These are phyloP conservation scores for Myoxocephalus aenaeus DNA, from an alignment of 2,797 vertebrate genomes.

Conservation along the genomic window DNA sequence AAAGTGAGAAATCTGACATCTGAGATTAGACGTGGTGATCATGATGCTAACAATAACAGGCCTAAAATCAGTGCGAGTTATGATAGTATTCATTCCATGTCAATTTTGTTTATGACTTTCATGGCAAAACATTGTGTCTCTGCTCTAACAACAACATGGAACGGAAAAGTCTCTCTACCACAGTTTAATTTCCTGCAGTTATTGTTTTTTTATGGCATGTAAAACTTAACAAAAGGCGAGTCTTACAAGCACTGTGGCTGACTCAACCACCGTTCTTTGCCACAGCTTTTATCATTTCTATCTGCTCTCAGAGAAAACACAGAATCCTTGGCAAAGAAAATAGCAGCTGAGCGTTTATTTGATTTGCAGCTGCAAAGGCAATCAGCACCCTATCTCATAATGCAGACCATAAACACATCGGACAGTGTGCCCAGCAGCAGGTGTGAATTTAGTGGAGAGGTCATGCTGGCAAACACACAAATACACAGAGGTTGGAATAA, in stretches of 20 bases:
- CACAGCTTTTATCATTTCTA: slow-evolving; percentile 42
- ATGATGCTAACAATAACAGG: slow-evolving; percentile 22
- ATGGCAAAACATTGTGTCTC: slow-evolving; percentile 34
- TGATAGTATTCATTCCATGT: slow-evolving; percentile 20
- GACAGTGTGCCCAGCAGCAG: slow-evolving; percentile 28
- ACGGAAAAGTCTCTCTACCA: slow-evolving; percentile 16
- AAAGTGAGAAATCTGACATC: slow-evolving; percentile 25
- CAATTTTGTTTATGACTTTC: slow-evolving; percentile 33
- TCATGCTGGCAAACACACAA: slow-evolving; percentile 4
- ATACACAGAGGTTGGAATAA: background rate
- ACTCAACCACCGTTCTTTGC: slow-evolving; percentile 29
- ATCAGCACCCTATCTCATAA: slow-evolving; percentile 29
- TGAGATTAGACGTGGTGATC: slow-evolving; percentile 24
- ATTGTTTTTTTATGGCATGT: slow-evolving; percentile 32
- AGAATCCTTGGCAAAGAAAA: slow-evolving; percentile 31
- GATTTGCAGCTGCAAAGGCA: slow-evolving; percentile 53
- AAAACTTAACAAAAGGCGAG: slow-evolving; percentile 37
- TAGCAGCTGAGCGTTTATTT: slow-evolving; percentile 39
- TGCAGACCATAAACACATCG: slow-evolving; percentile 8
- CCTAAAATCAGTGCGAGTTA: slow-evolving; percentile 25
- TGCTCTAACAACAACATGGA: slow-evolving; percentile 25
- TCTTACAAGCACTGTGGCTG: slow-evolving; percentile 47
- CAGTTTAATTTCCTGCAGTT: slow-evolving; percentile 35
- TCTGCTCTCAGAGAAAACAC: slow-evolving; percentile 37
- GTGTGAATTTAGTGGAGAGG: slow-evolving; percentile 12